Evolutionary conservation across 2,797 vertebrate species (phyloP), one percentile per base, ranked within the genome.

Genomic region (Centroberyx gerrardi): DNA sequence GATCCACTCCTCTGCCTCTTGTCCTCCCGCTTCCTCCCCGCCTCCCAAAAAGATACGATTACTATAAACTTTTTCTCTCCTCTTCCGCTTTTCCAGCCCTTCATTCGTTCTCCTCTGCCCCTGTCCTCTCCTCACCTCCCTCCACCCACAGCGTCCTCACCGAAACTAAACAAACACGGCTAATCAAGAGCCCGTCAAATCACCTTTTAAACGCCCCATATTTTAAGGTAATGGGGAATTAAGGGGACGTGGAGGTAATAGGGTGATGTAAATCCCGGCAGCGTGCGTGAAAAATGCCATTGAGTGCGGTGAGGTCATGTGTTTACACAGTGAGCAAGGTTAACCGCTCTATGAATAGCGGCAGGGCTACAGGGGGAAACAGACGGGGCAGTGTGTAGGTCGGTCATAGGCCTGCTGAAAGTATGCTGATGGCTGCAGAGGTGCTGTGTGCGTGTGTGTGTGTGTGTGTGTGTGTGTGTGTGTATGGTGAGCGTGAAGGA

Each of bases 321-420:
- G 84, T 93, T 94, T 91, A 86, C 92, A 92, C 88, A 84, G 89
- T 88, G 79, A 87, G 85, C 68, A 52, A 87, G 89, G 89, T 92
- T 89, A 91, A 91, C 86, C 31, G 8, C 81, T 82, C 78, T 72
- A 60, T 80, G 87, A 81, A 78, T 88, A 27, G 79, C 17, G 58
- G 40, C 27, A 8, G 15, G 27, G 15, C 36, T 56, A 53, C 76
- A 78, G 31, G 69, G 79, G 78, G 80, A 9, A 64, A 80, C 83
- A 80, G 72, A 70, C 68, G 63, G 83, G 86, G 70, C 68, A 67
- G 76, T 80, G 74, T 85, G 74, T 33, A 5, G 79, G 90, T 88
- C 86, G 87, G 53, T 68, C 64, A 75, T 77, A 76, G 85, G 83
- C 74, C 76, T 62, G 67, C 49, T 74, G 86, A 72, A 86, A 86